phyloP scores from a whole-genome alignment of 1,140 invertebrate species.

The Leptopilina boulardi region DNA sequence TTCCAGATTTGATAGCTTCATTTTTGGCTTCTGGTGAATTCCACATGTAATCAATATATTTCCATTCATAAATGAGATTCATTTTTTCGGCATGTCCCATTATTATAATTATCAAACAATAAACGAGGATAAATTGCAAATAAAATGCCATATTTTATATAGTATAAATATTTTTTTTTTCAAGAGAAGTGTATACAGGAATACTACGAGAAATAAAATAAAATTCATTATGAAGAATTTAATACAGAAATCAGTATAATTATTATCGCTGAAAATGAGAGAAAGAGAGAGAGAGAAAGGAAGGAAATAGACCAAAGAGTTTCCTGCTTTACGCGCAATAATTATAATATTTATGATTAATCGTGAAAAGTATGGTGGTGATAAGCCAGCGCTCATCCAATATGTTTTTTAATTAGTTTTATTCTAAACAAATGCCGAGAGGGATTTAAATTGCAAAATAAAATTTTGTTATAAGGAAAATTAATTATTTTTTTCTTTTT shows the following conservation, averaged over 20 bases:
- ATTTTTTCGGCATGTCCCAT: not conserved
- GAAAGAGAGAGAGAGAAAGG: too few species aligned
- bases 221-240: not conserved
- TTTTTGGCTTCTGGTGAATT: not conserved
- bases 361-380: constrained; percentile 2
- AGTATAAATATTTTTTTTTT: constrained; percentile 35
- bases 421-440: too few species aligned
- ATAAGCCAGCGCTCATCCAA: not conserved
- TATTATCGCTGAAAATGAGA: not conserved
- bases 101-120: not conserved
- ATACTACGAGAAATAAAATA: constrained; percentile 34
- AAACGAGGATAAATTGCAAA: not conserved
- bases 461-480: too few species aligned
- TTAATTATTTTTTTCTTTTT: too few species aligned
- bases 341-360: not conserved
- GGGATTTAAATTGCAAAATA: too few species aligned
- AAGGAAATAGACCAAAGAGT: constrained; percentile 17
- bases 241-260: constrained; percentile 2
- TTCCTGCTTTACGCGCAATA: not conserved
- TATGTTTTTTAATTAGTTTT: not conserved
- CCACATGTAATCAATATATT: constrained; percentile 48
- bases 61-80: constrained; percentile 43
- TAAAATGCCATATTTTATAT: constrained; percentile 30
- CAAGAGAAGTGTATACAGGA: constrained; percentile 38
- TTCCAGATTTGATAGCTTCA: constrained; percentile 37